phyloP scores from a whole-genome alignment of 2,888 invertebrate species.

The Anorthoa munda region DNA sequence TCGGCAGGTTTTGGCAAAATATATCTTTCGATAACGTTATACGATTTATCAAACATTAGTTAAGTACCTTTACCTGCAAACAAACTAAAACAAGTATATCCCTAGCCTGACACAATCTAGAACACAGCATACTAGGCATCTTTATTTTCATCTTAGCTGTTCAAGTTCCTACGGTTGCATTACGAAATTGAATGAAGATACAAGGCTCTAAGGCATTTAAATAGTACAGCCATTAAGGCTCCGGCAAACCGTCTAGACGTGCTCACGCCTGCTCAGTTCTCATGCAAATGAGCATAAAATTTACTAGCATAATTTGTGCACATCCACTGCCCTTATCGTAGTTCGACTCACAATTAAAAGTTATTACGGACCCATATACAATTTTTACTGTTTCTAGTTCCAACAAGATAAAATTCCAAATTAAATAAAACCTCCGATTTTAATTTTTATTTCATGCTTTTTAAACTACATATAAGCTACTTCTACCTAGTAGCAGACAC shows the following conservation, averaged over 20 bases:
- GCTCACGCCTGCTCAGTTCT: slow-evolving; percentile 74
- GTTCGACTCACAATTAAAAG: slow-evolving; percentile 75
- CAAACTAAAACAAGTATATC: neutral
- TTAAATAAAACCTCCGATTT: too few relatives aligned
- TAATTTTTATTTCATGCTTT: too few relatives aligned
- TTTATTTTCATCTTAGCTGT: slow-evolving; percentile 4
- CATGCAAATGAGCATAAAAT: slow-evolving; percentile 82
- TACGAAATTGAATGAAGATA: slow-evolving; percentile 83
- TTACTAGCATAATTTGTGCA: slow-evolving; percentile 76
- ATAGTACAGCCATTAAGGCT: slow-evolving; percentile 83
- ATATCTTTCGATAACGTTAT: too few relatives aligned
- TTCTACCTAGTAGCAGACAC: too few relatives aligned
- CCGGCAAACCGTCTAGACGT: slow-evolving; percentile 72
- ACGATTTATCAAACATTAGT: too few relatives aligned
- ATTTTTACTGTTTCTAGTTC: slow-evolving; percentile 64
- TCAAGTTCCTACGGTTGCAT: slow-evolving; percentile 59
- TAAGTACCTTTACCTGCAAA: too few relatives aligned
- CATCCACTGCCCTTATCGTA: slow-evolving; percentile 71
- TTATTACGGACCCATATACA: slow-evolving; percentile 66
- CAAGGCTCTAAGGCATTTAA: slow-evolving; percentile 80
- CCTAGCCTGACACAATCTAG: neutral
- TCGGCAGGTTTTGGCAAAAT: too few relatives aligned
- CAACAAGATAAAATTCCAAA: too few relatives aligned
- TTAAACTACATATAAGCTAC: too few relatives aligned
- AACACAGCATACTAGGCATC: neutral